Base-by-base conservation (phyloP, 64 coral and sea anemone genomes). In the Actinia tenebrosa region DNA sequence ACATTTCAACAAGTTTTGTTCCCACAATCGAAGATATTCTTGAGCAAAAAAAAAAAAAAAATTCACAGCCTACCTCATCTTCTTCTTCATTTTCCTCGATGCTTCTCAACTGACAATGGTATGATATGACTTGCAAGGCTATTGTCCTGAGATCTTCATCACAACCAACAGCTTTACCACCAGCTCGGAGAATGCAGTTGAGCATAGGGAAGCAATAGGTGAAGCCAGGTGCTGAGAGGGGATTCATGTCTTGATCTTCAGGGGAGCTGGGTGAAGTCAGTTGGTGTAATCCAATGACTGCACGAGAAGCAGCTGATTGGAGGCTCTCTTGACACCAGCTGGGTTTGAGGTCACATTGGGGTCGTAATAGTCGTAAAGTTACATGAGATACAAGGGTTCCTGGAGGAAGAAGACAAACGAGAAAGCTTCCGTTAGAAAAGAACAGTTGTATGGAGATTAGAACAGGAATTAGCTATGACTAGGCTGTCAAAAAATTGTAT, bases 161-260 rank as follows among this genome's bases (percentile, higher is more conserved):
- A 26, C 88, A 71, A 18, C 66, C 56, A 14, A 92, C 84, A 44
- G 85, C 89, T 60, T 89, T 91, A 8, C 95, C 95, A 69, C 92
- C 89, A 58, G 88, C 89, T 87, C 83, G 85, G 54, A 99, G 75
- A n/a, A 99, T 66, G 63, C 80, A 91, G 55, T 87, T 86, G 10
- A 99, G 88, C 16, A 99, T 75, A 30, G 97, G 86, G 72, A 99
- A 99, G 16, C 97, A 99, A 83, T 91, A 99, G 11, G 97, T 88
- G 37, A 99, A 99, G 45, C 90, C 88, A 16, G 97, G 88, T 17
- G 93, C 91, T 5, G 90, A 80, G 13, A 99, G 78, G 23, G 75
- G 87, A 44, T 75, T 46, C 1, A 77, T 22, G 7, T 11, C 30
- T 14, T 72, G 68, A 30, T 92, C 64, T 20, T 23, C 85, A 3